Evolutionary conservation across 2,797 vertebrate species (phyloP).

Genomic region (Oreonectes daqikongensis): DNA sequence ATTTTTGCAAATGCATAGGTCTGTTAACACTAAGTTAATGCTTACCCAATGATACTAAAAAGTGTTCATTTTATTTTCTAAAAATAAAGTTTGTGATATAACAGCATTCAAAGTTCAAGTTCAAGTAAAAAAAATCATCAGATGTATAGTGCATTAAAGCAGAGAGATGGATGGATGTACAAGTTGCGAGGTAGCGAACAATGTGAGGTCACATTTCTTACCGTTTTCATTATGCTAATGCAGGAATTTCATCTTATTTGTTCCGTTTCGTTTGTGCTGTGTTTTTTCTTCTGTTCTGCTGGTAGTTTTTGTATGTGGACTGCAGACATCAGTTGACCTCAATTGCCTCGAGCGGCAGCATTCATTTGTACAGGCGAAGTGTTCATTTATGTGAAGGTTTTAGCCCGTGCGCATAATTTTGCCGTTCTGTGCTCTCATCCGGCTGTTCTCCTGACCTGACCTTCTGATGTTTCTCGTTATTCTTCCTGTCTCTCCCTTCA

Average conservation of each 20-base stretch:
- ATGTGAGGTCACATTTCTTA: background rate
- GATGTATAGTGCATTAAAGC: too few species aligned
- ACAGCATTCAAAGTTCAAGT: too few species aligned
- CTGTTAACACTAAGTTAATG: background rate
- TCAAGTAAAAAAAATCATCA: too few species aligned
- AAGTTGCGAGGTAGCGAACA: background rate
- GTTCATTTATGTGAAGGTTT: conserved; percentile 31
- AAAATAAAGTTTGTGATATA: too few species aligned
- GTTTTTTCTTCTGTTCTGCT: conserved; percentile 9
- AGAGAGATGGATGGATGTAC: background rate
- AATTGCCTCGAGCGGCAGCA: background rate
- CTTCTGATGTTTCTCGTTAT: conserved; percentile 14
- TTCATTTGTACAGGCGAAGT: conserved; percentile 20
- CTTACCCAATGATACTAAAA: background rate
- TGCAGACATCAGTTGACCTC: conserved; percentile 12
- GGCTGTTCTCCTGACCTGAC: conserved; percentile 21
- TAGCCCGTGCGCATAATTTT: conserved; percentile 30
- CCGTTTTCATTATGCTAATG: background rate
- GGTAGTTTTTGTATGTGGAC: background rate
- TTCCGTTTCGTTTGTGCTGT: background rate
- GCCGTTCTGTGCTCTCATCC: conserved; percentile 3
- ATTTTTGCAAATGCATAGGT: background rate
- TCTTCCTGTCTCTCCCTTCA: conserved; percentile 6
- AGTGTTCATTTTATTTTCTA: background rate
- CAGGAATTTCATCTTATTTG: background rate